phyloP scores from a whole-genome alignment of 2,113 vertebrate species.

The Seriola quinqueradiata region DNA sequence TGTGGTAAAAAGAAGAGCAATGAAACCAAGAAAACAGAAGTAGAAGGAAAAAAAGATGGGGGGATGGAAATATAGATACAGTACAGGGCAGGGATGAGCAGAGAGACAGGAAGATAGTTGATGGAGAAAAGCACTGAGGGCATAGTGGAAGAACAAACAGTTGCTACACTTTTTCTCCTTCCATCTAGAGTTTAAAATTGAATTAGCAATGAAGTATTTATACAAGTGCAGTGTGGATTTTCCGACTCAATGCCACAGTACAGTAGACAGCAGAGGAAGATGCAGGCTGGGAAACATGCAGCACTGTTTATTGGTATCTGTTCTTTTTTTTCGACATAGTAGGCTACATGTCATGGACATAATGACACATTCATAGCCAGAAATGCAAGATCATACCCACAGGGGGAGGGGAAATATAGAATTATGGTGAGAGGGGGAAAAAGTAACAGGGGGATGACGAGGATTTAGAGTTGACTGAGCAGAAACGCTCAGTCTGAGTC shows the following conservation, averaged over 20 bases:
- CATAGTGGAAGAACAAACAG: conserved; percentile 43
- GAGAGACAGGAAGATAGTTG: conserved; percentile 33
- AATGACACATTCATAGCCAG: background rate
- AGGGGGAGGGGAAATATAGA: background rate
- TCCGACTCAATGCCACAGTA: conserved; percentile 52
- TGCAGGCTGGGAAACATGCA: conserved; percentile 1
- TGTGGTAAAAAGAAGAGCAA: background rate
- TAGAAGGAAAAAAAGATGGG: background rate
- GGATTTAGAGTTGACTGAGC: conserved; percentile 30
- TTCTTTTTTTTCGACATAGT: background rate
- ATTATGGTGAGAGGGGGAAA: background rate
- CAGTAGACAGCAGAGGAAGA: conserved; percentile 23
- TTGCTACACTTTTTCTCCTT: conserved; percentile 36
- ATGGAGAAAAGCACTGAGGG: conserved; percentile 32
- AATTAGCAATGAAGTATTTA: conserved; percentile 77
- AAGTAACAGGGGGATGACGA: conserved; percentile 20
- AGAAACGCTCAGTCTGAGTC: conserved; percentile 25
- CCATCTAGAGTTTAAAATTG: conserved; percentile 67
- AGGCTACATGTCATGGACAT: background rate
- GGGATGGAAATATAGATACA: conserved; percentile 18
- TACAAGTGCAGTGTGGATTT: conserved; percentile 61
- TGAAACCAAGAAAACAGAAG: background rate
- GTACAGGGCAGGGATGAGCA: background rate
- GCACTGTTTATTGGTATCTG: background rate
- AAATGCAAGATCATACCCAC: conserved; percentile 7